Base-by-base conservation (phyloP, 1,140 invertebrate species). In the Maniola jurtina region DNA sequence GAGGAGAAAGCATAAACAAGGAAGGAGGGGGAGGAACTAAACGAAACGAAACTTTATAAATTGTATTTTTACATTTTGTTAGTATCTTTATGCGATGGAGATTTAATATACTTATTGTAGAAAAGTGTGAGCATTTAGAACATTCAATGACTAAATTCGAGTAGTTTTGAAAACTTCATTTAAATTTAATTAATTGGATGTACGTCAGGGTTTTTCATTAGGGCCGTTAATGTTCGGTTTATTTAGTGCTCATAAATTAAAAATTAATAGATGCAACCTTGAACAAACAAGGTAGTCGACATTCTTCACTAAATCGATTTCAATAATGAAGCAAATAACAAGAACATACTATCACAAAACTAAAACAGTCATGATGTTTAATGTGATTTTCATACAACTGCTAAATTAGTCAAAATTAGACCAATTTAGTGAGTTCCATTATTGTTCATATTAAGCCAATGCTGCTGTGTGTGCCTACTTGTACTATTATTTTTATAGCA, bases 371-470 rank as follows among this genome's bases (percentile, higher is more conserved):
- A 50, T n/a, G 42, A 25, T 50, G 48, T 50, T 57, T 40, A 52
- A 59, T 16, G 34, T 59, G 45, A 50, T 58, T 59, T 52, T 25
- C 25, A 65, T 64, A 47, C 40, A 25, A 50, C 52, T 13, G 16
- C 56, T 40, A 58, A 67, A 66, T 60, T 48, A 66, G 58, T 45
- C 58, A 54, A 54, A 64, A 71, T 61, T 67, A 67, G 56, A 45
- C 64, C 61, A 71, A 68, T 71, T 71, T 68, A 54, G 61, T 14
- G 15, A 14, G 38, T 55, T 15, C 35, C 47, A 52, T 47, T 68
- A 36, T 14, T 34, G 35, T 34, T 42, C 15, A 60, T 63, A 70
- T 63, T 54, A 48, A 25, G 34, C 61, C 60, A 40, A 35, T 45
- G 45, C 6, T 15, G 55, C 42, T 62, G 38, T 40, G 7, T 40